These are phyloP conservation scores for Hemitrygon akajei DNA, from an alignment of 2,797 vertebrate genomes.

Conservation along the genomic window DNA sequence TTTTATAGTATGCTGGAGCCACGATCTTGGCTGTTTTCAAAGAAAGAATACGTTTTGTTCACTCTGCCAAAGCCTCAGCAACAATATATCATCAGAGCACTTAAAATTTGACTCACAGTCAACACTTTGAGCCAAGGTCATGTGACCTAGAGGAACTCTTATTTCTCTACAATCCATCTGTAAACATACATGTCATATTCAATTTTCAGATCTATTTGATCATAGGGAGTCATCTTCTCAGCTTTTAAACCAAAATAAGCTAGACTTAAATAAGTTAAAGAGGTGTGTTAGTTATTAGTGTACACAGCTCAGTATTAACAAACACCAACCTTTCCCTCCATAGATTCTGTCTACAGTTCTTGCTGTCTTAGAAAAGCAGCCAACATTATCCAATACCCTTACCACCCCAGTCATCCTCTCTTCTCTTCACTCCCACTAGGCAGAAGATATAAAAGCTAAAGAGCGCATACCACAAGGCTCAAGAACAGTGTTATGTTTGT, in stretches of 20 bases:
- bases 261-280: background rate
- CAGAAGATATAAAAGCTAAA: no score
- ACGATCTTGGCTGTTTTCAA: background rate
- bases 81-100: background rate
- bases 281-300: no score
- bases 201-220: background rate
- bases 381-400: no score
- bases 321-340: no score
- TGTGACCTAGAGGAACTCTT: background rate
- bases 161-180: background rate
- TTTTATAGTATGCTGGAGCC: background rate
- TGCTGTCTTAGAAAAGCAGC: no score
- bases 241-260: background rate
- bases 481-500: no score
- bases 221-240: background rate
- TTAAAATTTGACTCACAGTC: background rate
- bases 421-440: no score
- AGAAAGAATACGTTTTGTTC: background rate
- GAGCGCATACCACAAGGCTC: no score
- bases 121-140: background rate
- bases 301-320: no score
- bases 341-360: no score
- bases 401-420: no score
- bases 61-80: background rate
- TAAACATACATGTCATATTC: background rate